These are phyloP conservation scores for Triplophysa bombifrons DNA, from an alignment of 2,797 vertebrate species.

Conservation along the genomic window DNA sequence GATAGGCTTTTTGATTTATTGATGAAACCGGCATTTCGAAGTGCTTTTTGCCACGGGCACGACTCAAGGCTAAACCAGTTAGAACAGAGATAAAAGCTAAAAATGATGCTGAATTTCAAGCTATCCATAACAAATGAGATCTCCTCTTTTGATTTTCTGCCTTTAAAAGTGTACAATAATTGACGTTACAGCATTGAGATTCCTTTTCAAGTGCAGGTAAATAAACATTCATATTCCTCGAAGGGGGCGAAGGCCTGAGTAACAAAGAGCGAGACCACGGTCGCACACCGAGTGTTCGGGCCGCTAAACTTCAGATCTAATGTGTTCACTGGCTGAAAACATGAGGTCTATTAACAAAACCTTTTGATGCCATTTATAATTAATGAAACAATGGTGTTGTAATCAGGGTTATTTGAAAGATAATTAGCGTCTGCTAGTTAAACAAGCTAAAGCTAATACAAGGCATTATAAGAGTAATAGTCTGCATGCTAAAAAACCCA, in stretches of 20 bases:
- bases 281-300: background rate
- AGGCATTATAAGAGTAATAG: background rate
- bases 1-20: slow-evolving; percentile 66
- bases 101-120: slow-evolving; percentile 57
- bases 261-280: background rate
- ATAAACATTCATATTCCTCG: slow-evolving; percentile 13
- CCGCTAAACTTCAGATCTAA: slow-evolving; percentile 7
- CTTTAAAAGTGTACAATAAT: slow-evolving; percentile 56
- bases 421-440: background rate
- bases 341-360: slow-evolving; percentile 11
- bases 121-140: slow-evolving; percentile 59
- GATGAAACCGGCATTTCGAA: slow-evolving; percentile 61
- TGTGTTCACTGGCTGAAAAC: slow-evolving; percentile 14
- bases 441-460: background rate
- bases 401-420: slow-evolving; percentile 2
- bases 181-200: slow-evolving; percentile 47
- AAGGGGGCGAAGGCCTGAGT: slow-evolving; percentile 10
- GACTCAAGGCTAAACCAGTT: slow-evolving; percentile 58
- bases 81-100: slow-evolving; percentile 62
- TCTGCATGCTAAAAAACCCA: background rate
- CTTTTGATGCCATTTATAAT: slow-evolving; percentile 4
- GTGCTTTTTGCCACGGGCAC: slow-evolving; percentile 61
- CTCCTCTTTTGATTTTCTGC: slow-evolving; percentile 52
- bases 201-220: slow-evolving; percentile 38
- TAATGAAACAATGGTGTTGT: slow-evolving; percentile 12